Evolutionary conservation across 2,888 invertebrate species (phyloP), one percentile per base, ranked within the genome.

Genomic region (Microctonus brassicae): DNA sequence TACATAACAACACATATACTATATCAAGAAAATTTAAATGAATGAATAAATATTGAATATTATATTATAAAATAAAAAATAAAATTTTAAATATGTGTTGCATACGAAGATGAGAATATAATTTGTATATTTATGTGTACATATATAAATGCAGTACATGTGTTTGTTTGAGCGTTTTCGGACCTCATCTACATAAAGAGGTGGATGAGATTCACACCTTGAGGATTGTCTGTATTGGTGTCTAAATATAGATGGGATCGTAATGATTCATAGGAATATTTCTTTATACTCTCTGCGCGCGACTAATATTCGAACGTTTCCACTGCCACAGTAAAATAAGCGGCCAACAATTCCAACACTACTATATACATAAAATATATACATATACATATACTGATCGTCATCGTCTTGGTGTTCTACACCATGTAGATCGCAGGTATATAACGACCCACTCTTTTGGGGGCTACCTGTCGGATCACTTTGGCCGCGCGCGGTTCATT

Each of bases 211-310:
- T 68, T 72, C 72, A 68, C 72, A 72, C 72, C 67, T 72, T 62
- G 9, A n/a, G 17, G 39, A n/a, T 17, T 29, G 47, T 64, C n/a
- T 61, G 34, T 66, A 42, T 61, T 10, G 20, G 66, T 57, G 53
- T 73, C 77, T 74, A 75, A 77, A 76, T 76, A 76, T 77, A 77
- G 76, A 77, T 65, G 63, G 70, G 75, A 74, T 74, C 70, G 73
- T 74, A 77, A 77, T 77, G 77, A 77, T 77, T 77, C 77, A 75
- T 74, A 74, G 72, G 73, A 75, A 77, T 75, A 67, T 76, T 73
- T 73, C 70, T 71, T 34, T 47, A 1, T 17, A 17, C 47, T 47
- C 47, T 47, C 47, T 17, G 29, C 62, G 64, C 39, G 53, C 55
- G 53, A 57, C 53, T 70, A n/a, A n/a, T n/a, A n/a, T n/a, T n/a